Evolutionary conservation across 2,888 invertebrate species (phyloP), one percentile per base, ranked within the genome.

Genomic region (Meta bourneti): DNA sequence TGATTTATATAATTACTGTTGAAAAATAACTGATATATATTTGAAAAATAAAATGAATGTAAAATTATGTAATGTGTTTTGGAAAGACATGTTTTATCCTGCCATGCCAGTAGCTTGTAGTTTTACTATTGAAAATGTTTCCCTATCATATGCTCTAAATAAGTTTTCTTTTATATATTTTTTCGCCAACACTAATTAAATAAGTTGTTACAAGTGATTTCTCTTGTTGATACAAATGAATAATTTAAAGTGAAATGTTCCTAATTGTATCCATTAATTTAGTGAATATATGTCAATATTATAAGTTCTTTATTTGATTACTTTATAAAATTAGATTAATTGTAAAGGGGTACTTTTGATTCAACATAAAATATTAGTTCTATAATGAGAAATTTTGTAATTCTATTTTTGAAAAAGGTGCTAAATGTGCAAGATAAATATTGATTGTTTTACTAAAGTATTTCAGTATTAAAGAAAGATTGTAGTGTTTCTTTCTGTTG

Each of bases 81-180:
- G 71, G 19, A 49, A 72, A 72, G 61, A 61, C 74, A 74, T 87
- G 87, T 20, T 19, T 54, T 81, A 72, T 88, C 81, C 81, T 88
- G 88, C 88, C 88, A 88, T 87, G 20, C 48, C 70, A 81, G 49
- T 71, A 72, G 51, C 72, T 71, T 70, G 72, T 51, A 72, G 52
- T 51, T 82, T 69, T 82, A 52, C 71, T 80, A 61, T 82, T 88
- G 88, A 69, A 88, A 81, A 75, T 80, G 19, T 86, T 86, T 86
- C 69, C 75, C 69, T 69, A n/a, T 34, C 52, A 34, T 85, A 81
- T 75, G 49, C n/a, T n/a, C 49, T 54, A 69, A 72, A 81, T 82
- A 72, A 19, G 19, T 52, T 52, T 86, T 85, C 51, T 51, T 69
- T 82, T 82, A 51, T 72, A 77, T 77, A 77, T 51, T 51, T 77